Evolutionary conservation across 2,797 vertebrate species (phyloP), one percentile per base, ranked within the genome.

Genomic region (Platalea minor): DNA sequence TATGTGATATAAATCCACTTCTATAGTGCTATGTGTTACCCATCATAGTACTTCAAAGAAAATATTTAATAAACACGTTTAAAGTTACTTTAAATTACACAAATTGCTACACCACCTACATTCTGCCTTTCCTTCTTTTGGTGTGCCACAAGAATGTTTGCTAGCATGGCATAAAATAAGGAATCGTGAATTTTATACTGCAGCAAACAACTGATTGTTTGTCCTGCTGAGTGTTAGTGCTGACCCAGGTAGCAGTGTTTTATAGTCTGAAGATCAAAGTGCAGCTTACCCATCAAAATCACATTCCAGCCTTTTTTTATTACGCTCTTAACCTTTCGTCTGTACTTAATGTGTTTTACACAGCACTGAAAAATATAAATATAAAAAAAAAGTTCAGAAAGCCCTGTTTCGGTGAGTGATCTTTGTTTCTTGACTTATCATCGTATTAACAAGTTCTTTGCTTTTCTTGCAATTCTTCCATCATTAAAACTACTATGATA

Each of bases 321-420:
- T 88, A 74, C 76, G 78, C 67, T 87, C 91, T 93, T 92, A 96
- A 92, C 95, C 92, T 93, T 94, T 94, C 64, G 73, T 95, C 60
- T 91, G 70, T 72, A 39, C 43, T 39, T 79, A 29, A n/a, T 46
- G 56, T 91, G 89, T 70, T 96, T 94, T 88, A 93, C 76, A 65
- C n/a, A 89, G 70, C 41, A 91, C 83, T 59, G 61, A 80, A 76
- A 85, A 95, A 95, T 37, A 88, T 31, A 94, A 63, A 88, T 41
- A 88, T 8, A 75, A 85, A 69, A 73, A 51, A 53, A 54, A 35
- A 1, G 59, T 59, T 92, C 41, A 73, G 59, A 85, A 91, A 88
- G 33, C 19, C 48, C 39, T 46, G 8, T 68, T 89, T 69, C 2
- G 0, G 65, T 37, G 72, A 95, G 51, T 51, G 35, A 56, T 70